These are phyloP conservation scores for Brachyopa scutellaris DNA, from an alignment of 2,888 invertebrate genomes.

Conservation along the genomic window DNA sequence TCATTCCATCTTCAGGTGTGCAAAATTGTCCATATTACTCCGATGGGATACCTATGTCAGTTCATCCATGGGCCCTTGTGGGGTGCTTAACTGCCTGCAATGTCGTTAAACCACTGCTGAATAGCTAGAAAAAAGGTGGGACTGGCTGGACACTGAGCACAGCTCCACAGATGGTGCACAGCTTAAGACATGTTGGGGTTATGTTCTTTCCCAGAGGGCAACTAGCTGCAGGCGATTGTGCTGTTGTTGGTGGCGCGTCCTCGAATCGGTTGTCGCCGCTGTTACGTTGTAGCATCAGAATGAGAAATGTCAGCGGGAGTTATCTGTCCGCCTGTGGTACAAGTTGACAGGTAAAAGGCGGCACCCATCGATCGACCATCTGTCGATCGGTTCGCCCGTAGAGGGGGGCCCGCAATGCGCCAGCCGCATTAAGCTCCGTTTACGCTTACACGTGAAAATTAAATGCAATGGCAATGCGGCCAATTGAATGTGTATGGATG, in stretches of 20 bases:
- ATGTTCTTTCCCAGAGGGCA: slow-evolving; percentile 19
- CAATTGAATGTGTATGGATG: slow-evolving; percentile 44
- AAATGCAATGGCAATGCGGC: slow-evolving; percentile 53
- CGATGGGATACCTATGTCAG: slow-evolving; percentile 64
- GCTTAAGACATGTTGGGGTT: slow-evolving; percentile 19
- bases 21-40: slow-evolving; percentile 68
- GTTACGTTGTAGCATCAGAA: slow-evolving; percentile 56
- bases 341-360: slow-evolving; percentile 71
- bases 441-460: slow-evolving; percentile 25
- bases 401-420: background rate
- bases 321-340: slow-evolving; percentile 51
- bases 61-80: slow-evolving; percentile 5
- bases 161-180: slow-evolving; percentile 2
- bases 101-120: slow-evolving; percentile 38
- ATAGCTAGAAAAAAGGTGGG: slow-evolving; percentile 20
- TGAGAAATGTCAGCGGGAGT: slow-evolving; percentile 69
- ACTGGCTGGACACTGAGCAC: too few species aligned
- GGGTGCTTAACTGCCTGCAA: slow-evolving; percentile 14
- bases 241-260: slow-evolving; percentile 52
- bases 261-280: slow-evolving; percentile 68
- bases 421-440: background rate
- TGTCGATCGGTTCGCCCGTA: slow-evolving; percentile 33
- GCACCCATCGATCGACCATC: slow-evolving; percentile 67
- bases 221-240: slow-evolving; percentile 10
- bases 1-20: slow-evolving; percentile 61